phyloP scores from a whole-genome alignment of 2,797 vertebrate species.

The Telmatherina bonti region DNA sequence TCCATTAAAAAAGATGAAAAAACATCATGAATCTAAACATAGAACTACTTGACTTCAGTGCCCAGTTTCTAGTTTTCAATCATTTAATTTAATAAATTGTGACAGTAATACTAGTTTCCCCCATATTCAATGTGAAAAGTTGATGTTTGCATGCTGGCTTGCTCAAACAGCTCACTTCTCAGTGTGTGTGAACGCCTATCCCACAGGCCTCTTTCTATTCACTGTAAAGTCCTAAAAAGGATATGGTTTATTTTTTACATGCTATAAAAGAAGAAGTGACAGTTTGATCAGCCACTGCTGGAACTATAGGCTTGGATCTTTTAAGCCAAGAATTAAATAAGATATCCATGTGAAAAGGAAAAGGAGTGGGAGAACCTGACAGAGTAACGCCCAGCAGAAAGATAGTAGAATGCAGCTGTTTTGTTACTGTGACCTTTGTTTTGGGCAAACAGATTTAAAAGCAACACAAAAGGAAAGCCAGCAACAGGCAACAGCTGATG shows the following conservation, averaged over 20 bases:
- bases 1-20: not conserved
- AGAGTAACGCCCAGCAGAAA: conserved; percentile 42
- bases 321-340: conserved; percentile 50
- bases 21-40: not conserved
- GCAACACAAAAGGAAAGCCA: conserved; percentile 70
- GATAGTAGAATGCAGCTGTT: conserved; percentile 66
- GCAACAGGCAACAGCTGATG: conserved; percentile 74
- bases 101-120: no score
- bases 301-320: conserved; percentile 55
- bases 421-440: conserved; percentile 83
- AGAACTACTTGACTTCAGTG: not conserved
- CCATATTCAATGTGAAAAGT: not conserved
- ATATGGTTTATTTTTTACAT: conserved; percentile 53
- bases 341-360: conserved; percentile 67
- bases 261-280: conserved; percentile 63
- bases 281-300: conserved; percentile 47
- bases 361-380: conserved; percentile 53
- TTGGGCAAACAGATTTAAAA: conserved; percentile 82
- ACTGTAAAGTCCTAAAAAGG: conserved; percentile 51
- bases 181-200: conserved; percentile 41
- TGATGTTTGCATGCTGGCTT: not conserved
- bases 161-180: conserved; percentile 31
- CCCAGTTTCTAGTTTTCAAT: not conserved
- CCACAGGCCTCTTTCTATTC: conserved; percentile 46
- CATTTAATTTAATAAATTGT: no score